Evolutionary conservation across 1,140 invertebrate genomes (phyloP).

Genomic region (Metaphire vulgaris): DNA sequence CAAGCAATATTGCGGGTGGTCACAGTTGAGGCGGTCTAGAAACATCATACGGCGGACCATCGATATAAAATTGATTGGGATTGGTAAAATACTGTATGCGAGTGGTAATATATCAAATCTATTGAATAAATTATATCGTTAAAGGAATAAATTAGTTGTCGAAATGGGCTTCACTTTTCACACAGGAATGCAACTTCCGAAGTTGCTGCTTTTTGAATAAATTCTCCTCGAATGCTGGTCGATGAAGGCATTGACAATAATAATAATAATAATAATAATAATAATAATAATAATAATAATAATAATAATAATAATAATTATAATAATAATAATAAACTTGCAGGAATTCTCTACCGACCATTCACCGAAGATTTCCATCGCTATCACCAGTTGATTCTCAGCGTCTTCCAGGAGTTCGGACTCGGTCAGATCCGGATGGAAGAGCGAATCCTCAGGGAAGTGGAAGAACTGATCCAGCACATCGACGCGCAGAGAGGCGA

Average conservation of each 20-base stretch:
- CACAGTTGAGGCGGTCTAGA: too few species aligned
- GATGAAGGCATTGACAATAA: too few species aligned
- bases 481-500: not conserved
- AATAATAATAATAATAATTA: not conserved
- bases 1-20: too few species aligned
- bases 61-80: too few species aligned
- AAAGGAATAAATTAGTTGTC: too few species aligned
- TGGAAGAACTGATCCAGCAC: not conserved
- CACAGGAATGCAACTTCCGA: too few species aligned
- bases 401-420: not conserved
- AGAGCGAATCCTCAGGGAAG: not conserved
- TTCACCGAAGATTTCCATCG: not conserved
- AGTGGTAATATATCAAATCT: too few species aligned
- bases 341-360: not conserved
- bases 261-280: not conserved
- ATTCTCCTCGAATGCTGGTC: too few species aligned
- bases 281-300: not conserved
- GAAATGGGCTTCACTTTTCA: too few species aligned
- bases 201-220: not conserved
- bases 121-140: too few species aligned
- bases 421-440: not conserved
- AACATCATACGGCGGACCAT: too few species aligned
- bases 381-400: not conserved
- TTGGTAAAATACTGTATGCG: too few species aligned
- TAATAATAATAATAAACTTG: not conserved